Percentiles rank a stretch among this genome's conserved stretches.
These are phyloP conservation scores for Oxygymnocypris stewartii DNA, from an alignment of 2,113 vertebrate genomes.

Conservation along the genomic window DNA sequence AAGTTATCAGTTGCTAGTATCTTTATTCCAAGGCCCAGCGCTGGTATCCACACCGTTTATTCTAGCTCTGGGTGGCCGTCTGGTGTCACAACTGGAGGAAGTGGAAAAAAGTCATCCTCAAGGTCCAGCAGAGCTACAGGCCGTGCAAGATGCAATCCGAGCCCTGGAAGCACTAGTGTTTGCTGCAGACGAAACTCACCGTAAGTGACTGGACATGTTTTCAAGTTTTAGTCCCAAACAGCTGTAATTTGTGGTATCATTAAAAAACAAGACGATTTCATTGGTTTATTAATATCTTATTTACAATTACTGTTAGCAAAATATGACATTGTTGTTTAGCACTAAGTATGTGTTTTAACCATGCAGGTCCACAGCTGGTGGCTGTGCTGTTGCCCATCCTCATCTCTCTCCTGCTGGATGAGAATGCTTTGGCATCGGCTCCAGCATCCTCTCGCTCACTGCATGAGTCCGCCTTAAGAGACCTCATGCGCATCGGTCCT, in stretches of 20 bases:
- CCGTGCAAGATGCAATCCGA: conserved; percentile 84
- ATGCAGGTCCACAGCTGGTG: conserved; percentile 81
- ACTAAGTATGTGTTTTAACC: conserved; percentile 15
- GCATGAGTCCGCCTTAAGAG: conserved; percentile 88
- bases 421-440: conserved; percentile 84
- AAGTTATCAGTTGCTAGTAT: conserved; percentile 84
- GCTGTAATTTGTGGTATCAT: background rate
- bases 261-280: background rate
- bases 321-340: background rate
- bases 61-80: conserved; percentile 76
- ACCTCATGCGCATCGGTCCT: conserved; percentile 88
- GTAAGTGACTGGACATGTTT: conserved; percentile 63
- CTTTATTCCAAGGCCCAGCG: conserved; percentile 84
- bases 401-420: conserved; percentile 91
- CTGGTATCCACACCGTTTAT: conserved; percentile 83
- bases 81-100: conserved; percentile 82
- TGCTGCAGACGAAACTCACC: conserved; percentile 80
- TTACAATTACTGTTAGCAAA: background rate
- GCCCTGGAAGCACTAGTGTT: conserved; percentile 79
- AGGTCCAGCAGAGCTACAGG: conserved; percentile 79
- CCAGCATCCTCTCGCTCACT: conserved; percentile 74
- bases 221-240: background rate
- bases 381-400: conserved; percentile 84
- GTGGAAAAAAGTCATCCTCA: conserved; percentile 82
- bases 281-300: background rate